Percentiles rank a stretch among this genome's conserved stretches.
phyloP scores from a whole-genome alignment of 2,797 vertebrate genomes.

The Xenentodon cancila region DNA sequence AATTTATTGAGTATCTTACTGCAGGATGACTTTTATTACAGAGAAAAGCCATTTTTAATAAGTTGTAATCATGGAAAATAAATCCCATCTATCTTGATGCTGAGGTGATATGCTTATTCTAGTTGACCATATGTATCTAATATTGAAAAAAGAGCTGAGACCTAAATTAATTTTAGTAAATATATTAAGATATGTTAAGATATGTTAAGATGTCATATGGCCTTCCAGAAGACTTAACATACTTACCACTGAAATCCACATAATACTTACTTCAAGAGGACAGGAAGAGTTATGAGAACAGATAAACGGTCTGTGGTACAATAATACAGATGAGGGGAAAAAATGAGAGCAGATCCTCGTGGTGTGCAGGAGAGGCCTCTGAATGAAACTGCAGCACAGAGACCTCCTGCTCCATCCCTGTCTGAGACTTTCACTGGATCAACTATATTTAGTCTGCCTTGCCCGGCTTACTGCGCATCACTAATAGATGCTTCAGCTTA shows the following conservation, averaged over 20 bases:
- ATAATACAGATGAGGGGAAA: slow-evolving; percentile 29
- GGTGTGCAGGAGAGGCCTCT: slow-evolving; percentile 40
- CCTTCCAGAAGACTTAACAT: no score
- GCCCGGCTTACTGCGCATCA: slow-evolving; percentile 47
- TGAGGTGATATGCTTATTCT: no score
- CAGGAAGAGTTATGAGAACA: slow-evolving; percentile 6
- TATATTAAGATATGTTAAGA: no score
- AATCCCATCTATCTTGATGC: no score
- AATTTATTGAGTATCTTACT: slow-evolving; percentile 26
- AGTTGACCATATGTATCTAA: no score
- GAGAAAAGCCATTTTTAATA: no score
- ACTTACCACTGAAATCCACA: slow-evolving; percentile 5
- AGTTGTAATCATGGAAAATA: no score
- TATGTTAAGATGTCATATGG: no score
- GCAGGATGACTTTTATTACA: background rate
- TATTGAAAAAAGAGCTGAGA: no score
- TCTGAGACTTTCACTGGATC: slow-evolving; percentile 70
- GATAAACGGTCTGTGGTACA: slow-evolving; percentile 7
- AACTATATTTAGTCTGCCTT: slow-evolving; percentile 67
- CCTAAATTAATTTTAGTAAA: no score
- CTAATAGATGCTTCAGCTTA: slow-evolving; percentile 52
- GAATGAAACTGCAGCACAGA: slow-evolving; percentile 59
- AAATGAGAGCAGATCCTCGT: slow-evolving; percentile 41
- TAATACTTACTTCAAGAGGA: slow-evolving; percentile 20
- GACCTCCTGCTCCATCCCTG: slow-evolving; percentile 38